Conservation (phyloP, 2,113 vertebrate species). For the Sylvietta virens region DNA sequence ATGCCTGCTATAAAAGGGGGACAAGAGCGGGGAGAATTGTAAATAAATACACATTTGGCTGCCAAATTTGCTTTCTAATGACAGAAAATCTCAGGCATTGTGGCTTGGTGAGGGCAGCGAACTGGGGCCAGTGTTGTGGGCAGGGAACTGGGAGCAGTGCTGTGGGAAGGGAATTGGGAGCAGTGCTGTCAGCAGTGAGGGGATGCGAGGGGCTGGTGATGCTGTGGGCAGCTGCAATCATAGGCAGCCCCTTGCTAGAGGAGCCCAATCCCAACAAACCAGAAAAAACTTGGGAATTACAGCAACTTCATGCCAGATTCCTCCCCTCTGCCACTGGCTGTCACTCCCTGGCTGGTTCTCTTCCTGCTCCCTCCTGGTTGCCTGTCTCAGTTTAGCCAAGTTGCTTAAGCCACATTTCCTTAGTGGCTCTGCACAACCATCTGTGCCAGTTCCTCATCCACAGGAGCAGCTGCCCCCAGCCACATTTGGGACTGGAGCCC, state of each 20-base stretch:
- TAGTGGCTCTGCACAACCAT: not conserved
- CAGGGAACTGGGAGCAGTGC: not conserved
- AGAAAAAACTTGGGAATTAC: not conserved
- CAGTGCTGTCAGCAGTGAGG: not conserved
- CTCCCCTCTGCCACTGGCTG: not conserved
- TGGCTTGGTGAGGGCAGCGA: not conserved
- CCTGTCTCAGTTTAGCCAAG: not conserved
- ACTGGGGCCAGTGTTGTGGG: not conserved
- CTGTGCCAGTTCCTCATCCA: not conserved
- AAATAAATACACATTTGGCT: not conserved
- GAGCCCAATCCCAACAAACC: not conserved
- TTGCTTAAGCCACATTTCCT: not conserved
- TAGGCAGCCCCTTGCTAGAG: not conserved
- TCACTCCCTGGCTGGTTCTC: not conserved
- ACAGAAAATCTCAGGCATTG: not conserved
- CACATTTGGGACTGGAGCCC: not conserved
- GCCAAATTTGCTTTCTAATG: not conserved
- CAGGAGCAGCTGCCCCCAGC: rapidly evolving
- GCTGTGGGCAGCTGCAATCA: not conserved
- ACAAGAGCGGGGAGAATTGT: not conserved
- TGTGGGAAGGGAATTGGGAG: not conserved
- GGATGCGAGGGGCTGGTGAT: too few relatives aligned
- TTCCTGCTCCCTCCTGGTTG: not conserved
- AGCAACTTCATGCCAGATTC: not conserved
- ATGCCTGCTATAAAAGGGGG: not conserved